A percentile compares a stretch with the other conserved stretches of the same genome.
Evolutionary conservation across 1,140 invertebrate species (phyloP).

Genomic region (Leptoteleia sp.): DNA sequence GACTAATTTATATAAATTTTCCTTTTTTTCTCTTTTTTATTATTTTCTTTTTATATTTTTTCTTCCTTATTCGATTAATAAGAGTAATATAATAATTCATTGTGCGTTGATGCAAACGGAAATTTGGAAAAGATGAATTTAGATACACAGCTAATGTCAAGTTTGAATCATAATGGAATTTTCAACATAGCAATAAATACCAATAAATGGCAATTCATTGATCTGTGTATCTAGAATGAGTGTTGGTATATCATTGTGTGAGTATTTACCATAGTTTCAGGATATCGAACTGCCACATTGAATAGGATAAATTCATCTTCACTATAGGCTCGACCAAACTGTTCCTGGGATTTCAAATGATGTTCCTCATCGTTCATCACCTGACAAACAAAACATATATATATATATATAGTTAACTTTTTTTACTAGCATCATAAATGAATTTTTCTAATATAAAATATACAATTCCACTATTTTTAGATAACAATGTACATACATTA

Average conservation of each 20-base stretch:
- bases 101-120: not conserved
- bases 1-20: no score
- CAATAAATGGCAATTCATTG: slow-evolving; percentile 74
- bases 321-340: slow-evolving; percentile 90
- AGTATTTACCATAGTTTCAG: slow-evolving; percentile 85
- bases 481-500: no score
- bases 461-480: not conserved
- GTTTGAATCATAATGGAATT: slow-evolving; percentile 6
- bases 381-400: slow-evolving; percentile 65
- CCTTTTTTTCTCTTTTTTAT: no score
- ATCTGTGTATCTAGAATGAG: slow-evolving; percentile 71
- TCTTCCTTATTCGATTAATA: slow-evolving; percentile 1
- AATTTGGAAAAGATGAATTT: slow-evolving; percentile 11
- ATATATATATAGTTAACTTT: no score
- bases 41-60: slow-evolving; percentile 10
- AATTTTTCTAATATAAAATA: not conserved
- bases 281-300: slow-evolving; percentile 88
- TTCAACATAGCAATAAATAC: slow-evolving; percentile 75
- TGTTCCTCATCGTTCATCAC: slow-evolving; percentile 85
- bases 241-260: slow-evolving; percentile 6
- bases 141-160: slow-evolving; percentile 29
- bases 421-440: not conserved
- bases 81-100: not conserved
- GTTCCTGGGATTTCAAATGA: slow-evolving; percentile 86
- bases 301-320: slow-evolving; percentile 90